These are phyloP conservation scores for Neocrepidodera transversa DNA, from an alignment of 2,888 invertebrate species.

Conservation along the genomic window DNA sequence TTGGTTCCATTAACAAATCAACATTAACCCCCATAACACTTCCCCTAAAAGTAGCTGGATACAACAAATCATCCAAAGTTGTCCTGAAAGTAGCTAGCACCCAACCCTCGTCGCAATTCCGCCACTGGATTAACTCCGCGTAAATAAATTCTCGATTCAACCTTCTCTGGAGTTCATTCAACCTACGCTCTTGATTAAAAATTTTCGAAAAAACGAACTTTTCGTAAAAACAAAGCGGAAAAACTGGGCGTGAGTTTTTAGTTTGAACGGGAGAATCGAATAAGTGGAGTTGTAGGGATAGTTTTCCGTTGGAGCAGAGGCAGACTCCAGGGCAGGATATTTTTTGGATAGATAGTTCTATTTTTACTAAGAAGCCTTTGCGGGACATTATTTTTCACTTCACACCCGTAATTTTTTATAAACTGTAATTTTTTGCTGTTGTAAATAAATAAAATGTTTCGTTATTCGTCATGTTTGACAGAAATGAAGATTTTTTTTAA, in stretches of 20 bases:
- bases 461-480: background rate
- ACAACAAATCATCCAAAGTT: conserved; percentile 69
- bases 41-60: conserved; percentile 67
- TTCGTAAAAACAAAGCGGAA: conserved; percentile 76
- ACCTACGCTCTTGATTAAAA: conserved; percentile 58
- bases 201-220: conserved; percentile 74
- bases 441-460: background rate
- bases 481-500: background rate
- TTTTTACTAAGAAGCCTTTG: conserved; percentile 66
- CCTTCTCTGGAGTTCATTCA: conserved; percentile 61
- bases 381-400: conserved; percentile 46
- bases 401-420: background rate
- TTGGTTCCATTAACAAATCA: conserved; percentile 73
- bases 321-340: conserved; percentile 85
- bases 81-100: conserved; percentile 71
- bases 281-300: conserved; percentile 73
- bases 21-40: conserved; percentile 67
- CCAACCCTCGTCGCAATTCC: conserved; percentile 59
- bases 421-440: background rate
- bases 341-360: conserved; percentile 66
- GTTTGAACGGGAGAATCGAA: conserved; percentile 76
- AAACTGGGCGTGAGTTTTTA: conserved; percentile 69
- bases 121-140: conserved; percentile 72
- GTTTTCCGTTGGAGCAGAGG: conserved; percentile 80
- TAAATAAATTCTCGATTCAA: conserved; percentile 67